These are phyloP conservation scores for Neodiprion virginianus DNA, from an alignment of 1,140 invertebrate genomes.

Conservation along the genomic window DNA sequence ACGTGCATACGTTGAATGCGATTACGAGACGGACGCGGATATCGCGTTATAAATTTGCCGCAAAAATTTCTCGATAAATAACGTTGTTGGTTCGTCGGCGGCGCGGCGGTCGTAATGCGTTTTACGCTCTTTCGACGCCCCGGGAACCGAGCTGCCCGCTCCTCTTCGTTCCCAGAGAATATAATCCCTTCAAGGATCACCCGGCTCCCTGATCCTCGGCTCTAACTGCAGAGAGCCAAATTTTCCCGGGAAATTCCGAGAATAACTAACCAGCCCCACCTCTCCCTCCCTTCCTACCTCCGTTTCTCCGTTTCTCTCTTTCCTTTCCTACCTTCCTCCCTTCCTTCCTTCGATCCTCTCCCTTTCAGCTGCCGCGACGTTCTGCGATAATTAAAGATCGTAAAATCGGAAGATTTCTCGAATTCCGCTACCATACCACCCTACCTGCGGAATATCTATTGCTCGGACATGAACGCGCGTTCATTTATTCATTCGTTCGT, in stretches of 20 bases:
- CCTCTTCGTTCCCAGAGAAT: too few relatives aligned
- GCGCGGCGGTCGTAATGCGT: not conserved
- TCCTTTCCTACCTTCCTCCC: constrained; percentile 5
- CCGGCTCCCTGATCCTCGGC: not conserved
- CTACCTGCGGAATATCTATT: too few relatives aligned
- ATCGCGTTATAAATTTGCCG: too few relatives aligned
- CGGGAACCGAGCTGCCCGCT: too few relatives aligned
- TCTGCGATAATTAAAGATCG: constrained; percentile 16
- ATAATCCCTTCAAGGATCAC: not conserved
- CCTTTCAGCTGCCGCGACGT: not conserved
- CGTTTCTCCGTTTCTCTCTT: constrained; percentile 11
- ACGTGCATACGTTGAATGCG: not conserved
- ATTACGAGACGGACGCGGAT: not conserved
- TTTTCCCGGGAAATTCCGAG: not conserved
- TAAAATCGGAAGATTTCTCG: not conserved
- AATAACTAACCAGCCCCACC: constrained; percentile 19
- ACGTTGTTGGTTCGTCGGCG: not conserved
- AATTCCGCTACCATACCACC: not conserved
- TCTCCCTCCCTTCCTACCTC: constrained; percentile 15
- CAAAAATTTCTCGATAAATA: not conserved
- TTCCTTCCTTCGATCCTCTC: constrained; percentile 6
- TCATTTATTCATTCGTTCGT: too few relatives aligned
- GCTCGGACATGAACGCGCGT: too few relatives aligned
- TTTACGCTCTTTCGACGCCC: not conserved
- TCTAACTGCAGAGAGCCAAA: not conserved